phyloP scores from a whole-genome alignment of 2,888 invertebrate genomes.

The Amblyjoppa fuscipennis region DNA sequence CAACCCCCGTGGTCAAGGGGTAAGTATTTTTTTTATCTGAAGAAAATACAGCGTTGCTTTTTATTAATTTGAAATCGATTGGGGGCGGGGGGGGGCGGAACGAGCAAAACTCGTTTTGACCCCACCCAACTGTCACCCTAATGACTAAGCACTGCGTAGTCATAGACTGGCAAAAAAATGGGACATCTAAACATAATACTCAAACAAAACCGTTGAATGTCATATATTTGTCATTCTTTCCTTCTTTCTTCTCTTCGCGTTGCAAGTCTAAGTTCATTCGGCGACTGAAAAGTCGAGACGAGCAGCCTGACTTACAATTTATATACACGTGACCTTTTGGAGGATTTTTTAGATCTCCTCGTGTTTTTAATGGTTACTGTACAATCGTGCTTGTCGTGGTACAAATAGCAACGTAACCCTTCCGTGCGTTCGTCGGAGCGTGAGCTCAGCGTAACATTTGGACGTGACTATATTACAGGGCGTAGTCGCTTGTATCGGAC shows the following conservation, averaged over 20 bases:
- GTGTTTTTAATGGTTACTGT: slow-evolving; percentile 64
- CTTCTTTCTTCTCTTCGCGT: neutral
- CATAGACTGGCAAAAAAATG: neutral
- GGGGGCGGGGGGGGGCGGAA: too few species aligned
- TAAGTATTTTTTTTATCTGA: too few species aligned
- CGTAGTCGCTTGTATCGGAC: slow-evolving; percentile 42
- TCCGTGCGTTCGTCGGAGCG: slow-evolving; percentile 76
- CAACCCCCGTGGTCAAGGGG: too few species aligned
- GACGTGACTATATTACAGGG: slow-evolving; percentile 72
- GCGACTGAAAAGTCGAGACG: slow-evolving; percentile 18
- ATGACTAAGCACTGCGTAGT: too few species aligned
- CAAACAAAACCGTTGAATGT: neutral
- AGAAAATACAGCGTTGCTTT: too few species aligned
- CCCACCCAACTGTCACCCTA: too few species aligned
- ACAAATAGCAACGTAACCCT: slow-evolving; percentile 72
- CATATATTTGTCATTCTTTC: neutral
- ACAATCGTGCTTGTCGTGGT: slow-evolving; percentile 11
- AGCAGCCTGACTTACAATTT: slow-evolving; percentile 13
- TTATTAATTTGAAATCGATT: too few species aligned
- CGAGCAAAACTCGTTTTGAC: too few species aligned
- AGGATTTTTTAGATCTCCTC: slow-evolving; percentile 65
- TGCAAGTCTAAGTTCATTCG: slow-evolving; percentile 37
- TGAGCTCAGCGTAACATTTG: slow-evolving; percentile 83
- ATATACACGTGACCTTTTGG: slow-evolving; percentile 71
- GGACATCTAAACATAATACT: neutral